Evolutionary conservation across 2,888 invertebrate genomes (phyloP).

Genomic region (Aproaerema taeniolella): DNA sequence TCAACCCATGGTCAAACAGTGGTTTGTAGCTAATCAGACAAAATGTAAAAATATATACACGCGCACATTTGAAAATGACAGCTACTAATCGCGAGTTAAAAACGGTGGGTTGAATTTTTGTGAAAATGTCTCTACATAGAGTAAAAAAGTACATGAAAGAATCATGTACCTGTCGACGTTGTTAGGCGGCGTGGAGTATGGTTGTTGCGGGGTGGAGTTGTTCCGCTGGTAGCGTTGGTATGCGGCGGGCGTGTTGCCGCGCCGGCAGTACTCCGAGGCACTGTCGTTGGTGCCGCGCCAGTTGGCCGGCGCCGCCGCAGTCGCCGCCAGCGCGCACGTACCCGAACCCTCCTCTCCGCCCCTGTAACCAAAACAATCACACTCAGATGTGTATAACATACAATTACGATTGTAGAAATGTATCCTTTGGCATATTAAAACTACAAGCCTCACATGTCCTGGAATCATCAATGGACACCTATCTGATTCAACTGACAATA

Average conservation of each 20-base stretch:
- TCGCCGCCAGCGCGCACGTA: conserved; percentile 64
- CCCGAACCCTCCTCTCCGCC: conserved; percentile 65
- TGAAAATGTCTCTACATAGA: no score
- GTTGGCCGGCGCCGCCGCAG: conserved; percentile 65
- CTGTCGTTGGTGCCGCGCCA: conserved; percentile 74
- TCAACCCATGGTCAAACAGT: no score
- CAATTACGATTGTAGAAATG: neutral
- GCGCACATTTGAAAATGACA: no score
- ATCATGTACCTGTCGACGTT: conserved; percentile 69
- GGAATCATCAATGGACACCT: no score
- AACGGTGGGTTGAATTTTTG: no score
- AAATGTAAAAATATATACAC: no score
- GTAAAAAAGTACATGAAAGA: no score
- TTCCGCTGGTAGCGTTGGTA: conserved; percentile 79
- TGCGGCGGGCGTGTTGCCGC: conserved; percentile 69
- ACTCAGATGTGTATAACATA: no score
- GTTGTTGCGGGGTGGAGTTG: conserved; percentile 62
- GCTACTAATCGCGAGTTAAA: no score
- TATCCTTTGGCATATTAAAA: no score
- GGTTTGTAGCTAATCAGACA: no score
- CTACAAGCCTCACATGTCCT: no score
- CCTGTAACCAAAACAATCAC: conserved; percentile 31
- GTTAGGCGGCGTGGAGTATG: conserved; percentile 65
- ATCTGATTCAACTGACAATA: neutral
- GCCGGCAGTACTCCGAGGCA: conserved; percentile 67